A percentile compares a stretch with the other conserved stretches of the same genome.
These are phyloP conservation scores for Ariopsis seemanni DNA, from an alignment of 2,113 vertebrate genomes.

Conservation along the genomic window DNA sequence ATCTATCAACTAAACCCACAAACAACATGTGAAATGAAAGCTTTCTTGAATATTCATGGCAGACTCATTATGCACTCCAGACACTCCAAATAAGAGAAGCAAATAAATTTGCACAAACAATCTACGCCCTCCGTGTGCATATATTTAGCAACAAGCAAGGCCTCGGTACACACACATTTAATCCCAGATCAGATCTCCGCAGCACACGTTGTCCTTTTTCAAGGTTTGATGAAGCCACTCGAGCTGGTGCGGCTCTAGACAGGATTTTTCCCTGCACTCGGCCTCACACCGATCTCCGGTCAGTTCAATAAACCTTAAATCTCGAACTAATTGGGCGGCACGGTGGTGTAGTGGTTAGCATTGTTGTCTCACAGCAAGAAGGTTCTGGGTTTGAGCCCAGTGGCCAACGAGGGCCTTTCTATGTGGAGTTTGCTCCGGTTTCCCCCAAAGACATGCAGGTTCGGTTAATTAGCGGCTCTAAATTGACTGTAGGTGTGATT, in stretches of 20 bases:
- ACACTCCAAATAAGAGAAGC: background rate
- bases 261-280: background rate
- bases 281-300: background rate
- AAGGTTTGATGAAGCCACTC: conserved; percentile 12
- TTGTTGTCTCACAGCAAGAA: too few relatives aligned
- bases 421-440: too few relatives aligned
- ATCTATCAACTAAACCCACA: background rate
- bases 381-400: too few relatives aligned
- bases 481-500: too few relatives aligned
- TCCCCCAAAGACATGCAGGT: too few relatives aligned
- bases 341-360: too few relatives aligned
- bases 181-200: conserved; percentile 23
- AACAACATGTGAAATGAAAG: conserved; percentile 3
- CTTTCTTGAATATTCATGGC: conserved; percentile 17
- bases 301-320: background rate
- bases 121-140: background rate
- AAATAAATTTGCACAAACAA: conserved; percentile 9
- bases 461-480: too few relatives aligned
- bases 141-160: conserved; percentile 5
- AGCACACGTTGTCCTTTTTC: conserved; percentile 30
- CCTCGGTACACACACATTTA: conserved; percentile 5
- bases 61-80: conserved; percentile 11
- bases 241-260: background rate
- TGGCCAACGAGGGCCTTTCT: too few relatives aligned
- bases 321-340: background rate